Evolutionary conservation across 30 jellyfish, hydroid and myxozoan species (phyloP), one percentile per base, ranked within the genome.

Genomic region (Cassiopea xamachana): DNA sequence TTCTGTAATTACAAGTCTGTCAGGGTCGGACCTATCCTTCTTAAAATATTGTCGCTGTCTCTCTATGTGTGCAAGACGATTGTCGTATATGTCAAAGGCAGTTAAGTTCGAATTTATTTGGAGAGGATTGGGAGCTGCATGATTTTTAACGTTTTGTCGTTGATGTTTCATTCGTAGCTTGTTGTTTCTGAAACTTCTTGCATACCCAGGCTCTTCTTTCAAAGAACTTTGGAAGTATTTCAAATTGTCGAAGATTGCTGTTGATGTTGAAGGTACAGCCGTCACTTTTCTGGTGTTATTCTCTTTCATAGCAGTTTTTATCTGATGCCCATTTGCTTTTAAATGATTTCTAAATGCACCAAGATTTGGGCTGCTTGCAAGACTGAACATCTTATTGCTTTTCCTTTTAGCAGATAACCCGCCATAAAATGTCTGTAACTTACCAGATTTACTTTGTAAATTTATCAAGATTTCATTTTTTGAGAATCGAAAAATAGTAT

Each of bases 1-100:
- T 79, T 88, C 95, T 0, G 95, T 88, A 49, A 88, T 80, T 1
- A 88, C 59, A 43, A 88, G 90, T 88, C 95, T 69, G 89, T 87
- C 83, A 2, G 83, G 82, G 60, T 87, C 89, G 60, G 72, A 87
- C 19, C 9, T 48, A 47, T 73, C 46, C 51, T 88, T 88, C 27
- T 44, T 43, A 47, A 88, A 88, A 87, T 88, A 88, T 43, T 74
- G 74, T 27, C 82, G 60, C 71, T 88, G 95, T 43, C 71, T 79
- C 60, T 88, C 95, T 45, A 88, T 87, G 51, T 70, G 80, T 1
- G 90, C 95, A 1, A 88, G 83, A 12, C 84, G 87, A 61, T 88
- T 88, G 80, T 88, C 90, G 87, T 73, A 88, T 4, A 88, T 77
- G 90, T 88, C 95, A 55, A 46, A 78, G 7, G 90, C 86, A 14